Evolutionary conservation across 2,888 invertebrate genomes (phyloP), one percentile per base, ranked within the genome.

Genomic region (Drosophila quinaria): DNA sequence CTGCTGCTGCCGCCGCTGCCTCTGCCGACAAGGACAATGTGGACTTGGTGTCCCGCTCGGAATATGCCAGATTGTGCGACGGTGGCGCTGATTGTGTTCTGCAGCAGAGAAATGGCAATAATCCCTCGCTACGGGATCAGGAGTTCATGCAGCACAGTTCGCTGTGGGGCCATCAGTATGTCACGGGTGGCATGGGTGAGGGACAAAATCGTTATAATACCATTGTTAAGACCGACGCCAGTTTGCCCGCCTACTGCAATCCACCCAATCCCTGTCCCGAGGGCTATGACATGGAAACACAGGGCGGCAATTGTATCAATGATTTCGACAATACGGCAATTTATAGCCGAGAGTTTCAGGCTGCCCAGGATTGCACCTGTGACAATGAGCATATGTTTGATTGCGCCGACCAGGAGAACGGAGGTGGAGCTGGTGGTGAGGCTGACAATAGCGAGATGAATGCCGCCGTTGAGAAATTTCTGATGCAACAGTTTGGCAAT

Each of bases 181-280:
- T 96, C 55, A 95, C 95, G 39, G 96, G 96, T 37, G 97, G 97
- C 15, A 96, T 96, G 69, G 97, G 97, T 11, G 97, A 97, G 92
- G 90, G 90, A 10, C 92, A 92, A 13, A 92, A 90, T 70, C 91
- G 91, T 15, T 87, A 91, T 13, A 92, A 91, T 37, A 79, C 92
- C 78, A 95, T 97, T 92, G 95, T 98, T 52, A 99, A 99, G 93
- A 95, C 97, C 4, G 98, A 99, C 91, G 96, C 97, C 10, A 96
- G 96, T 13, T 94, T 99, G 66, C 99, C 99, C 0, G 98, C 99
- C 19, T 99, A 99, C 93, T 99, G 99, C 93, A 98, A 99, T 92
- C 99, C 99, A 1, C 99, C 99, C 2, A 99, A 99, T 93, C 99
- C 99, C 0, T 99, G 99, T 91, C 99, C 99, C 2, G 95, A 97